Evolutionary conservation across 2,888 invertebrate species (phyloP).

Genomic region (Romanomermis culicivorax): DNA sequence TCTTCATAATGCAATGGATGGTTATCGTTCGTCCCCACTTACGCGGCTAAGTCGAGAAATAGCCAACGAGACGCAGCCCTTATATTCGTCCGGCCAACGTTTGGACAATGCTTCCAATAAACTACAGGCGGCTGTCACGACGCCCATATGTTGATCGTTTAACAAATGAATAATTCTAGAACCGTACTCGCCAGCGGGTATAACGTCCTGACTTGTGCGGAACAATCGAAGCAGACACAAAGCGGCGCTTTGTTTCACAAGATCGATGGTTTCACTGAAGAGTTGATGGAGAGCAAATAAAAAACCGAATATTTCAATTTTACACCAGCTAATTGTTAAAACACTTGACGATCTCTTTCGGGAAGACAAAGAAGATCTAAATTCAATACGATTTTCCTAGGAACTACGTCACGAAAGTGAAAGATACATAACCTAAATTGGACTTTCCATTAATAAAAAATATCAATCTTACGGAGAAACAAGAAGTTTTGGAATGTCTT

Average conservation of each 20-base stretch:
- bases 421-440: too few species aligned
- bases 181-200: conserved; percentile 85
- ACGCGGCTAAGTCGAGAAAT: conserved; percentile 83
- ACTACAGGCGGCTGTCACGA: conserved; percentile 93
- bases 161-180: conserved; percentile 90
- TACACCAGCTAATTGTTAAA: too few species aligned
- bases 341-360: too few species aligned
- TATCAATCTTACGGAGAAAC: conserved; percentile 46
- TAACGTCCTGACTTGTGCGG: conserved; percentile 81
- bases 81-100: conserved; percentile 96
- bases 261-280: conserved; percentile 83
- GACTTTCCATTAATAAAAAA: too few species aligned
- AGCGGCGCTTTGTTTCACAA: conserved; percentile 96
- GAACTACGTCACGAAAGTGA: too few species aligned
- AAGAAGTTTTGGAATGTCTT: conserved; percentile 88
- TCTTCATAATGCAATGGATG: too few species aligned
- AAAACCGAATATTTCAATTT: background rate
- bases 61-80: conserved; percentile 90
- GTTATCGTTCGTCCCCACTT: too few species aligned
- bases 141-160: conserved; percentile 98
- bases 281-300: background rate
- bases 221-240: conserved; percentile 77
- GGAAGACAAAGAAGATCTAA: too few species aligned
- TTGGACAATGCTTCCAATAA: conserved; percentile 93
- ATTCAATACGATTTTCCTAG: too few species aligned